Base-by-base conservation (phyloP, 2,888 invertebrate genomes). In the Epinotia demarniana region DNA sequence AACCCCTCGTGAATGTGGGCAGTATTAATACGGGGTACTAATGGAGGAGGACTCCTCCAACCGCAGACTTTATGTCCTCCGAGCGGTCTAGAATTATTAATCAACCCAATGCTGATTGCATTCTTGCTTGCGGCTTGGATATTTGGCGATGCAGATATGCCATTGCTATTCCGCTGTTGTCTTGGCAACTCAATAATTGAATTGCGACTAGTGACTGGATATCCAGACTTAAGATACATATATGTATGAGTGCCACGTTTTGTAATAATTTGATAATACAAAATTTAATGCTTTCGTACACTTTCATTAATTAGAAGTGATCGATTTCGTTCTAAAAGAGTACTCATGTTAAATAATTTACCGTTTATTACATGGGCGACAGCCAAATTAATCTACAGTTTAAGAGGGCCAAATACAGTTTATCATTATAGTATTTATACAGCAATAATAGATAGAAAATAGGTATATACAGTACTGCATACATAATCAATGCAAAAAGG, bases 1-100 rank as follows among this genome's bases (percentile, higher is more conserved):
- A 43, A 18, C 13, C 55, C 23, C 46, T n/a, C 46, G 55, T 67
- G 75, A 91, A 90, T 91, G 90, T 90, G 90, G 90, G 87, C 86
- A 90, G 89, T 90, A 91, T 90, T 92, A 91, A 90, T 90, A 91
- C 89, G 88, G 86, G 84, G 88, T 87, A 87, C 89, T 92, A 90
- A 92, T 90, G 86, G 89, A 80, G 81, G 84, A 85, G 87, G 81
- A 83, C 81, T 79, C 81, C 84, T 82, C 79, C 79, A 79, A 87
- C 92, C 92, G 89, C 92, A 92, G 92, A 90, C 92, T 92, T 92
- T 91, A 91, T 87, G 90, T 90, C 89, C 89, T 88, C 86, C 86
- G 92, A 90, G 88, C 85, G 82, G 89, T 92, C 91, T 90, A 91
- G 92, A 93, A 93, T 93, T 93, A 92, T 91, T 92, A 92, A 92